phyloP scores from a whole-genome alignment of 2,888 invertebrate genomes.

The Caenorhabditis zanzibari region DNA sequence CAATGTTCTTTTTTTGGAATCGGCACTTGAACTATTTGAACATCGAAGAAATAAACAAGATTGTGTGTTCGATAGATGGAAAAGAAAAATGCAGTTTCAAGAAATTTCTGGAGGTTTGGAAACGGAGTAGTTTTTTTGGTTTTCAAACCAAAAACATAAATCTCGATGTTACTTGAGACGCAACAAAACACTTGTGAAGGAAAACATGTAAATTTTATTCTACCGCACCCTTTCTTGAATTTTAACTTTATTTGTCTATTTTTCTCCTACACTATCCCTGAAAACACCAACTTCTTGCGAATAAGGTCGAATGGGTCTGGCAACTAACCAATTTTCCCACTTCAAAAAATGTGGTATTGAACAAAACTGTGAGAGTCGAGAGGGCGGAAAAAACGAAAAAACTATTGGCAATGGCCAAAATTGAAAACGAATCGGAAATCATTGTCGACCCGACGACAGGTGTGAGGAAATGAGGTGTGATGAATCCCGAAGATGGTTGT shows the following conservation, averaged over 20 bases:
- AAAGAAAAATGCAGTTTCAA: background rate
- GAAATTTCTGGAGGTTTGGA: background rate
- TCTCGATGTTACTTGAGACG: background rate
- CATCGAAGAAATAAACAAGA: background rate
- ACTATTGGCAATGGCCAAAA: slow-evolving; percentile 10
- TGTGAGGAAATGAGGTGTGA: slow-evolving; percentile 64
- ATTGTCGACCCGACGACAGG: slow-evolving; percentile 38
- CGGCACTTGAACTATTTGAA: slow-evolving; percentile 27
- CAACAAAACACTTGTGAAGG: background rate
- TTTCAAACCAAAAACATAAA: background rate
- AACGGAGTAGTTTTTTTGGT: background rate
- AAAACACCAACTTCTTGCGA: slow-evolving; percentile 13
- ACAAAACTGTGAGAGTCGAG: slow-evolving; percentile 20
- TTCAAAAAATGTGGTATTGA: slow-evolving; percentile 27
- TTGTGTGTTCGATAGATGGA: background rate
- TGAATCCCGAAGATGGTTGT: slow-evolving; percentile 61
- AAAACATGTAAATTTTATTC: slow-evolving; percentile 45
- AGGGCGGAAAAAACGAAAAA: slow-evolving; percentile 5
- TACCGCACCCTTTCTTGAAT: slow-evolving; percentile 32
- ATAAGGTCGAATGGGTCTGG: slow-evolving; percentile 45
- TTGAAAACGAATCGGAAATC: slow-evolving; percentile 21
- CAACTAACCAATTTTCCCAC: slow-evolving; percentile 6
- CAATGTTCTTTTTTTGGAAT: slow-evolving; percentile 17
- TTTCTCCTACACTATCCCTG: background rate
- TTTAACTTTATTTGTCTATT: slow-evolving; percentile 21